Evolutionary conservation across 2,888 invertebrate species (phyloP).

Genomic region (Scaptomyza reducta): DNA sequence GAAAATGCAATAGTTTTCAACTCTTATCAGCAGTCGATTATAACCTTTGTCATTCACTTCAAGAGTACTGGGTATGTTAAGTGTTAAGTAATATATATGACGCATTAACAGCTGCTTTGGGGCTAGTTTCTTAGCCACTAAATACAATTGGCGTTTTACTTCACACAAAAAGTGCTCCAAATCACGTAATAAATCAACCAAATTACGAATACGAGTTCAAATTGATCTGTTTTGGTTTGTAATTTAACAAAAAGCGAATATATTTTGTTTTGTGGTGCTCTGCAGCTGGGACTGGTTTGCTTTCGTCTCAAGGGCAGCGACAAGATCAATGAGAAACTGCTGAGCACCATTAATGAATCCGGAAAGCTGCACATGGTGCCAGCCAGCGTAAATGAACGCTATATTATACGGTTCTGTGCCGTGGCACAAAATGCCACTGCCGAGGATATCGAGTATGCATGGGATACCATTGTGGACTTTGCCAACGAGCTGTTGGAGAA

Average conservation of each 20-base stretch:
- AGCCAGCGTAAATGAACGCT: constrained; percentile 94
- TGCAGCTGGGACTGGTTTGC: constrained; percentile 94
- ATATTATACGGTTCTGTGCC: constrained; percentile 97
- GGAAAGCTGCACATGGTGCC: constrained; percentile 99
- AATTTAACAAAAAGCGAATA: constrained; percentile 16
- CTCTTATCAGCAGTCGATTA: too few species aligned
- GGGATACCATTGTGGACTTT: constrained; percentile 93
- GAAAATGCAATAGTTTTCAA: too few species aligned
- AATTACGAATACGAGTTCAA: constrained; percentile 50
- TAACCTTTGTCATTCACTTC: background rate
- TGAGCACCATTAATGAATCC: constrained; percentile 96
- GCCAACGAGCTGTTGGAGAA: constrained; percentile 92
- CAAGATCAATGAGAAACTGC: constrained; percentile 94
- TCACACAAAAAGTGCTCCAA: background rate
- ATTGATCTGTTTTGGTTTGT: constrained; percentile 17
- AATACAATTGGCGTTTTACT: constrained; percentile 37
- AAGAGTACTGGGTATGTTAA: constrained; percentile 19
- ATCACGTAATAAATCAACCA: constrained; percentile 39
- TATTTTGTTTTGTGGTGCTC: background rate
- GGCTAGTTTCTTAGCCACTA: constrained; percentile 29
- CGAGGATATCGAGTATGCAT: constrained; percentile 92
- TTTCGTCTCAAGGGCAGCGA: constrained; percentile 93
- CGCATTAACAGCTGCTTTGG: constrained; percentile 39
- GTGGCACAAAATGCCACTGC: constrained; percentile 95
- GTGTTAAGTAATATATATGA: constrained; percentile 17